These are phyloP conservation scores for Nesospiza acunhae DNA, from an alignment of 2,113 vertebrate genomes.

Conservation along the genomic window DNA sequence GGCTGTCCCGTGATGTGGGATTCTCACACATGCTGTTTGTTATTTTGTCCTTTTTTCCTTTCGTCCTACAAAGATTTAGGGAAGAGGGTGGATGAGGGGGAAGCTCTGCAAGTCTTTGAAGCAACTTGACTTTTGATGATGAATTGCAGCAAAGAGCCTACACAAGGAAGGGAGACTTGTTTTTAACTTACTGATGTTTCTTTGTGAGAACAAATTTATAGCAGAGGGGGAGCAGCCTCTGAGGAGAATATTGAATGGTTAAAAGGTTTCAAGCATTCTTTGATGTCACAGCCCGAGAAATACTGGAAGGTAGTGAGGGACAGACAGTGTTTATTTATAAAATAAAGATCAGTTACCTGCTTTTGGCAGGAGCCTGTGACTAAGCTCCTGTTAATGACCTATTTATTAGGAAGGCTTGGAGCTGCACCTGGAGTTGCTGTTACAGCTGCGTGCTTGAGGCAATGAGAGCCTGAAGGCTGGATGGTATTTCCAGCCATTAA, in stretches of 20 bases:
- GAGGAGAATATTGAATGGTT: constrained; percentile 30
- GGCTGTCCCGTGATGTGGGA: constrained; percentile 66
- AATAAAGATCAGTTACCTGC: constrained; percentile 72
- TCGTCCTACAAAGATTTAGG: constrained; percentile 1
- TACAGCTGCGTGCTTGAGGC: neutral
- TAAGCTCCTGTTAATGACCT: constrained; percentile 51
- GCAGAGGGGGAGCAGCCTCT: constrained; percentile 54
- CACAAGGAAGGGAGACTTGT: constrained; percentile 19
- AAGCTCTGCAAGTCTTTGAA: constrained; percentile 55
- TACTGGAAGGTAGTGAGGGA: neutral
- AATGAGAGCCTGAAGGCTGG: neutral
- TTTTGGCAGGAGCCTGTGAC: constrained; percentile 43
- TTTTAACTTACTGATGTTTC: constrained; percentile 72
- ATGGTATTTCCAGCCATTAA: neutral
- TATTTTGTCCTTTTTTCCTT: constrained; percentile 52
- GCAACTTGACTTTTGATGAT: constrained; percentile 62
- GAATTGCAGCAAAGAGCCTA: constrained; percentile 41
- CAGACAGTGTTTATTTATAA: constrained; percentile 60
- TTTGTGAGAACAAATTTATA: constrained; percentile 66
- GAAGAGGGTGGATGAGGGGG: constrained; percentile 26
- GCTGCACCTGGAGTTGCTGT: neutral
- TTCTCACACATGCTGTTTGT: constrained; percentile 67
- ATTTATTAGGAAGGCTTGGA: constrained; percentile 38
- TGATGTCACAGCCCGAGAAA: constrained; percentile 49
- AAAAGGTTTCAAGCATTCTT: constrained; percentile 50